Percentiles rank a stretch among this genome's conserved stretches.
These are phyloP conservation scores for Rhogogaster chlorosoma DNA, from an alignment of 2,888 invertebrate species.

Conservation along the genomic window DNA sequence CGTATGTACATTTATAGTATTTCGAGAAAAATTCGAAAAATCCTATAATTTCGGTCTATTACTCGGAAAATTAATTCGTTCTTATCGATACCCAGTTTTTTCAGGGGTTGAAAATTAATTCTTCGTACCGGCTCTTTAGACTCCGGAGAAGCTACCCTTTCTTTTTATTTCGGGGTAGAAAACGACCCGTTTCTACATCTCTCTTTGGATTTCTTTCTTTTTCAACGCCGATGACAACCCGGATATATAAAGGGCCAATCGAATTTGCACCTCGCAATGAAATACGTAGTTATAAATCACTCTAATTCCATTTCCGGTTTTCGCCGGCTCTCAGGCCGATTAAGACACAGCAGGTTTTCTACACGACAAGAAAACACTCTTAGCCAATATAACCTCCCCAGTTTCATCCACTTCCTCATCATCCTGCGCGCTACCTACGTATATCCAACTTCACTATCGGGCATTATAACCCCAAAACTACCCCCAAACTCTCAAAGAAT, in stretches of 20 bases:
- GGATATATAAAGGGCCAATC: not conserved
- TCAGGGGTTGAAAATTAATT: too few relatives aligned
- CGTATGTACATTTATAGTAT: too few relatives aligned
- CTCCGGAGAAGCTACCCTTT: too few relatives aligned
- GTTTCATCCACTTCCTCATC: conserved; percentile 19
- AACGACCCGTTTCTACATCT: not conserved
- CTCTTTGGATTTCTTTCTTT: too few relatives aligned
- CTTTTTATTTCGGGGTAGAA: not conserved
- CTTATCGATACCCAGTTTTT: too few relatives aligned
- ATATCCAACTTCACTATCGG: too few relatives aligned
- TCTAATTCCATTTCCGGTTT: conserved; percentile 38
- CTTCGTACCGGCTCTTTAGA: too few relatives aligned
- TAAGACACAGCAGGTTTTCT: conserved; percentile 51
- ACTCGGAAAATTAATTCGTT: too few relatives aligned
- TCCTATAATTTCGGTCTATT: too few relatives aligned
- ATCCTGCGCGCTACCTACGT: not conserved
- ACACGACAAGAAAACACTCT: conserved; percentile 52
- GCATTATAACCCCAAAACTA: too few relatives aligned
- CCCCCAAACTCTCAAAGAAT: not conserved
- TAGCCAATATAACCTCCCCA: conserved; percentile 21
- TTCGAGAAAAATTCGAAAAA: too few relatives aligned
- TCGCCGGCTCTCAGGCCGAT: conserved; percentile 36
- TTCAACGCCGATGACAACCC: too few relatives aligned
- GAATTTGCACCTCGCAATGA: not conserved
- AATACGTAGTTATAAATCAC: conserved; percentile 20